Percentiles rank a stretch among this genome's conserved stretches.
phyloP scores from a whole-genome alignment of 2,888 invertebrate species.

The Lasius platythorax region DNA sequence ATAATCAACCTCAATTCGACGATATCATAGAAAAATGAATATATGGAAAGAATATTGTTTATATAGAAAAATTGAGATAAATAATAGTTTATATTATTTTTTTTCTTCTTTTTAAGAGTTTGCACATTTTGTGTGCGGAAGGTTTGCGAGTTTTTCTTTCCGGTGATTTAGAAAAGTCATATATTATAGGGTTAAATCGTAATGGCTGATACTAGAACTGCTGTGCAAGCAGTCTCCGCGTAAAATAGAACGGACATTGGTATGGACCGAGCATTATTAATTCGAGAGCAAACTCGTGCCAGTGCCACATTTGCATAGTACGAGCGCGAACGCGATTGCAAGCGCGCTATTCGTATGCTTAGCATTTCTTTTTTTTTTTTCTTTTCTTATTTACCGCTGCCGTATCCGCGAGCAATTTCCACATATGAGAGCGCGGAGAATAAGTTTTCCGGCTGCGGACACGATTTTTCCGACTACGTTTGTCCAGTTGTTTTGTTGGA shows the following conservation, averaged over 20 bases:
- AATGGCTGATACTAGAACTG: constrained; percentile 24
- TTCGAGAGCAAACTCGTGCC: constrained; percentile 43
- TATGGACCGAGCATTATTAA: constrained; percentile 44
- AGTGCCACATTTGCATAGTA: constrained; percentile 40
- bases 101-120: background rate
- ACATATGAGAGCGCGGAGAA: constrained; percentile 15
- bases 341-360: constrained; percentile 19
- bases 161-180: constrained; percentile 23
- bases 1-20: background rate
- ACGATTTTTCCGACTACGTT: constrained; percentile 29
- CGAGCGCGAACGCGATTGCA: constrained; percentile 20
- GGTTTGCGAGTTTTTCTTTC: background rate
- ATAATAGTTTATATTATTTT: background rate
- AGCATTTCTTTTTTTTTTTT: constrained; percentile 34
- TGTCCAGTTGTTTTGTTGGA: constrained; percentile 2
- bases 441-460: constrained; percentile 35
- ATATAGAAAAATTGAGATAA: background rate
- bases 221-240: constrained; percentile 19
- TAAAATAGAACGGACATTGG: constrained; percentile 36
- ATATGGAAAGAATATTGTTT: background rate
- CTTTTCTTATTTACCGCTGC: background rate
- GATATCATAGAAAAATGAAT: background rate
- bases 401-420: constrained; percentile 24
- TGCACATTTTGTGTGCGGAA: background rate
- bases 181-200: constrained; percentile 31